phyloP scores from a whole-genome alignment of 2,888 invertebrate genomes.

The Xanthia icteritia region DNA sequence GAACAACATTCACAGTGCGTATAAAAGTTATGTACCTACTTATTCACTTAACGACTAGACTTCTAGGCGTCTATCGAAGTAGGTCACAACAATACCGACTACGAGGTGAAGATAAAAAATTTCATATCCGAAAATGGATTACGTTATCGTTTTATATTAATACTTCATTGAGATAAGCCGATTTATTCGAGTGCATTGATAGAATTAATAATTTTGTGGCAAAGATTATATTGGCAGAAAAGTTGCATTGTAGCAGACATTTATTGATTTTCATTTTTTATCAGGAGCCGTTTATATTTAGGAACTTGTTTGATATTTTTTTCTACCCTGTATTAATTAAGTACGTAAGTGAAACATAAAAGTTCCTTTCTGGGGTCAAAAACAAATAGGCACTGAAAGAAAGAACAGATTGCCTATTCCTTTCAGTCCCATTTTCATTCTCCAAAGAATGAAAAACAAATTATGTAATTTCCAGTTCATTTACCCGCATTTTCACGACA shows the following conservation, averaged over 20 bases:
- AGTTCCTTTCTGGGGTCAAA: neutral
- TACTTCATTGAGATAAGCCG: conserved; percentile 43
- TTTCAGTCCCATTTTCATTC: neutral
- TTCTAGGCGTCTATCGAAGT: conserved; percentile 39
- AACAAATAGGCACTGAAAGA: neutral
- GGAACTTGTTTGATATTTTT: too few species aligned
- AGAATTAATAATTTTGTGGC: neutral
- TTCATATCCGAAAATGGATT: conserved; percentile 34
- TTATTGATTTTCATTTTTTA: neutral
- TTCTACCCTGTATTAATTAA: too few species aligned
- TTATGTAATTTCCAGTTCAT: neutral
- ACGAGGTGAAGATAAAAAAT: conserved; percentile 29
- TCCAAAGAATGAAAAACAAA: neutral
- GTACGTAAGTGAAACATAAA: neutral
- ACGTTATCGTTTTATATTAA: conserved; percentile 44
- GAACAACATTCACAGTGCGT: neutral
- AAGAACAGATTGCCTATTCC: neutral
- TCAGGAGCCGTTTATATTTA: neutral
- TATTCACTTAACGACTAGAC: conserved; percentile 29
- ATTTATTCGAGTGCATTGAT: conserved; percentile 37
- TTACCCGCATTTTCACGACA: neutral
- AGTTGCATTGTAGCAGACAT: too few species aligned
- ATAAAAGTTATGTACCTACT: conserved; percentile 19
- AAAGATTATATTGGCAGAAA: conserved; percentile 3
- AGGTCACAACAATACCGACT: conserved; percentile 23